Base-by-base conservation (phyloP, 2,113 vertebrate genomes). In the Physeter macrocephalus region DNA sequence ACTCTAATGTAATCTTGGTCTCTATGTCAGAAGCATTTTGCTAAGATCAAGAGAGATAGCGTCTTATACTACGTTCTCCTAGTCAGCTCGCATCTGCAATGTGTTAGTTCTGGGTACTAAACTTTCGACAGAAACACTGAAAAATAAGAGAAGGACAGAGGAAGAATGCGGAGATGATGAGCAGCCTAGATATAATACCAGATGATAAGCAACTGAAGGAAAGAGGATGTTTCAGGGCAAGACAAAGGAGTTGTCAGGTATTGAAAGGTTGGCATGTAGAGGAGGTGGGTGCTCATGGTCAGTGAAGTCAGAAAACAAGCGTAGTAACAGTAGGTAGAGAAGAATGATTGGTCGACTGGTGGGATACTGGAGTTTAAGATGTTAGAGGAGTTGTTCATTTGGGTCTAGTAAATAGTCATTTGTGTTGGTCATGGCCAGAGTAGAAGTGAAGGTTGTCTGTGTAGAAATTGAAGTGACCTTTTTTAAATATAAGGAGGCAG, bases 11-110 rank as follows among this genome's bases (percentile, higher is more conserved):
- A 49, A 71, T 72, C 59, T 91, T 82, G 66, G 78, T 89, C 83
- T 61, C 46, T 52, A 25, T 88, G 61, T 93, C 54, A 96, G 41
- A 94, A 94, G 59, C 23, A 72, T 88, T 95, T 92, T 89, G 52
- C 46, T 39, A 69, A 92, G 46, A 96, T 92, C 88, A 92, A 93
- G 87, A 92, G 34, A 89, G 20, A 71, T 14, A 88, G 20, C 6
- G 5, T 34, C 36, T 94, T 78, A n/a, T 23, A 27, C 46, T 74
- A 8, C 34, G 52, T 1, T 91, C 17, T 95, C 15, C 61, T 78
- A 66, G 66, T 71, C 43, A 82, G 61, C 81, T 77, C 54, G 54
- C 46, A 78, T 96, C 66, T 96, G 66, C 72, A 66, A 67, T 36
- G 3, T 82, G 77, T 91, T 67, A 31, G 66, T 86, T 77, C n/a